Evolutionary conservation across 2,888 invertebrate genomes (phyloP).

Genomic region (Anagyrus pseudococci): DNA sequence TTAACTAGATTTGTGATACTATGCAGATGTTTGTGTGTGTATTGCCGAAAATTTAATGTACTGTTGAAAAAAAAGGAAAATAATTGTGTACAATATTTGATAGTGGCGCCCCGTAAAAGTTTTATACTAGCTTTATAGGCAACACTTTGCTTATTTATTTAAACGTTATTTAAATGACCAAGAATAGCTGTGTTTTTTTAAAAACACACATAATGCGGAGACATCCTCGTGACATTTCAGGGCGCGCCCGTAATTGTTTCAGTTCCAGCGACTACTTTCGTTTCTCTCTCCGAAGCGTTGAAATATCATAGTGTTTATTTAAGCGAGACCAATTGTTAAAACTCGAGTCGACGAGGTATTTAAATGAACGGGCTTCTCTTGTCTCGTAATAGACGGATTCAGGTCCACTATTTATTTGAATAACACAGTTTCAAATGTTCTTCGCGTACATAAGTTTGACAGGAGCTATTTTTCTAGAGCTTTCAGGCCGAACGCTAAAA

Average conservation of each 20-base stretch:
- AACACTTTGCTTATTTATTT: too few relatives aligned
- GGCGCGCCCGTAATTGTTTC: background rate
- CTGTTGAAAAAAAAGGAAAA: too few relatives aligned
- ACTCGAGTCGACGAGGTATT: slow-evolving; percentile 1
- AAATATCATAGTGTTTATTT: slow-evolving; percentile 19
- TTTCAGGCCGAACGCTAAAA: background rate
- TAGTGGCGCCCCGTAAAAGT: too few relatives aligned
- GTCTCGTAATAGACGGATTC: slow-evolving; percentile 5
- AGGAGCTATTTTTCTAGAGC: background rate
- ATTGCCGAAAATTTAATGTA: too few relatives aligned
- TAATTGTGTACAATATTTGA: too few relatives aligned
- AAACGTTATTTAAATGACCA: background rate
- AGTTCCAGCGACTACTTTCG: background rate
- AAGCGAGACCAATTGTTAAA: slow-evolving; percentile 25
- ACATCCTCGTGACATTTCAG: too few relatives aligned
- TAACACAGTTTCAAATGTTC: slow-evolving; percentile 13
- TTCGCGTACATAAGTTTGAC: background rate
- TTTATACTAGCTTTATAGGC: too few relatives aligned
- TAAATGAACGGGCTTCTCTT: slow-evolving; percentile 10
- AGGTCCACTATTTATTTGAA: slow-evolving; percentile 21
- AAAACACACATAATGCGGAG: too few relatives aligned
- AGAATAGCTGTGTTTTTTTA: background rate
- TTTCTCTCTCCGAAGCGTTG: slow-evolving; percentile 1
- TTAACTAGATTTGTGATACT: too few relatives aligned
- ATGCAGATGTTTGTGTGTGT: too few relatives aligned